A percentile compares a stretch with the other conserved stretches of the same genome.
These are phyloP conservation scores for Synanthedon vespiformis DNA, from an alignment of 2,888 invertebrate species.

Conservation along the genomic window DNA sequence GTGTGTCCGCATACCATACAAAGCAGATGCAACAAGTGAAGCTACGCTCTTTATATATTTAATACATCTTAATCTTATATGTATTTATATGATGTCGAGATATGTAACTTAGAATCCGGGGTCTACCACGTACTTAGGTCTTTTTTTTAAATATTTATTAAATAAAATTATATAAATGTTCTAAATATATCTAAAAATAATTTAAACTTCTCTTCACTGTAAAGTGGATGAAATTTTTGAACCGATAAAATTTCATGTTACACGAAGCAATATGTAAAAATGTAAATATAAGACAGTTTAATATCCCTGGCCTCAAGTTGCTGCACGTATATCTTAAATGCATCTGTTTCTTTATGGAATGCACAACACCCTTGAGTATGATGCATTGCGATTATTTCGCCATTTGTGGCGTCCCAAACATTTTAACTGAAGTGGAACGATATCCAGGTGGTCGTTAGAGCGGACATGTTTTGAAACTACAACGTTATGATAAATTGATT, in stretches of 20 bases:
- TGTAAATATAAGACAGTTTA: not conserved
- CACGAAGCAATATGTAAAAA: not conserved
- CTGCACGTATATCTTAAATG: not conserved
- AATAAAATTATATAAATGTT: too few relatives aligned
- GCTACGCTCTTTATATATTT: constrained; percentile 19
- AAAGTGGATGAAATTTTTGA: too few relatives aligned
- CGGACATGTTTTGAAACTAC: constrained; percentile 30
- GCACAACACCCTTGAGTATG: constrained; percentile 18
- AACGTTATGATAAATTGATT: constrained; percentile 25
- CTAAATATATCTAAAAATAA: too few relatives aligned
- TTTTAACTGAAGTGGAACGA: constrained; percentile 26
- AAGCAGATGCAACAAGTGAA: constrained; percentile 43
- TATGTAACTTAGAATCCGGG: too few relatives aligned
- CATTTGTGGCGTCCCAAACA: constrained; percentile 34
- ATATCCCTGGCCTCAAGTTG: not conserved
- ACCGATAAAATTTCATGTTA: too few relatives aligned
- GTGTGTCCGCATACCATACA: constrained; percentile 26
- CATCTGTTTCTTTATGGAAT: constrained; percentile 6
- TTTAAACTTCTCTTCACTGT: too few relatives aligned
- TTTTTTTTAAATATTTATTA: too few relatives aligned
- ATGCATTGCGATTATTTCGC: constrained; percentile 49
- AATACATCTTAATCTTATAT: constrained; percentile 4
- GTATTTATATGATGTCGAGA: too few relatives aligned
- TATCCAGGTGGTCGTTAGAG: constrained; percentile 38
- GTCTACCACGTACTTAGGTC: too few relatives aligned